These are phyloP conservation scores for pig (Sus scrofa) DNA, from an alignment of 2,113 vertebrate genomes.

Conservation along the genomic window DNA sequence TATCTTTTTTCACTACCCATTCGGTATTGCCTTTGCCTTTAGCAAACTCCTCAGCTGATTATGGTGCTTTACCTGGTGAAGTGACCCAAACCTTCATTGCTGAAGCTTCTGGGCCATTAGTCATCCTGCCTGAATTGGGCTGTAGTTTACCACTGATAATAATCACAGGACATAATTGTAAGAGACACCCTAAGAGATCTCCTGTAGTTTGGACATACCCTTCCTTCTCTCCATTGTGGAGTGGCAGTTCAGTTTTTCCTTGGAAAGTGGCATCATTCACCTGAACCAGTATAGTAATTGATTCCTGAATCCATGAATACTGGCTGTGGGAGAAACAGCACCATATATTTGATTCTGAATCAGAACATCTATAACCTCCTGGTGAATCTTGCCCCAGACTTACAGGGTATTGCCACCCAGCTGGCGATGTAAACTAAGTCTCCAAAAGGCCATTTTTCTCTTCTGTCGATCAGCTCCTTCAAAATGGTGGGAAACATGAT, in stretches of 20 bases:
- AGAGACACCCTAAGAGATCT: not conserved
- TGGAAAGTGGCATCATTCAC: not conserved
- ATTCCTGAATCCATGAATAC: not conserved
- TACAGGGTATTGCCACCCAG: not conserved
- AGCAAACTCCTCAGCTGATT: not conserved
- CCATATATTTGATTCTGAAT: not conserved
- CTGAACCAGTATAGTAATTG: not conserved
- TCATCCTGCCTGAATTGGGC: not conserved
- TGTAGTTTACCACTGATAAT: not conserved
- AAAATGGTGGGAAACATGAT: not conserved
- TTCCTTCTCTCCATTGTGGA: not conserved
- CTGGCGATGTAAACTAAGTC: not conserved
- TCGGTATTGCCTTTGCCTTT: not conserved
- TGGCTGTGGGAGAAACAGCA: not conserved
- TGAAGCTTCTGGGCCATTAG: not conserved
- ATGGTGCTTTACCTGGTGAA: not conserved
- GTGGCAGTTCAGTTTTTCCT: not conserved
- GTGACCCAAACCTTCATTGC: not conserved
- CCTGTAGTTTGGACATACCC: not conserved
- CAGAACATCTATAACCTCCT: not conserved
- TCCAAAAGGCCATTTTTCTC: not conserved
- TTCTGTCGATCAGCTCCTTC: not conserved
- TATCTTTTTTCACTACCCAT: not conserved
- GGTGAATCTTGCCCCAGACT: not conserved
- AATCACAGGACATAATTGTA: not conserved